Evolutionary conservation across 2,797 vertebrate species (phyloP).

Genomic region (Xiphorhynchus erythropygius): DNA sequence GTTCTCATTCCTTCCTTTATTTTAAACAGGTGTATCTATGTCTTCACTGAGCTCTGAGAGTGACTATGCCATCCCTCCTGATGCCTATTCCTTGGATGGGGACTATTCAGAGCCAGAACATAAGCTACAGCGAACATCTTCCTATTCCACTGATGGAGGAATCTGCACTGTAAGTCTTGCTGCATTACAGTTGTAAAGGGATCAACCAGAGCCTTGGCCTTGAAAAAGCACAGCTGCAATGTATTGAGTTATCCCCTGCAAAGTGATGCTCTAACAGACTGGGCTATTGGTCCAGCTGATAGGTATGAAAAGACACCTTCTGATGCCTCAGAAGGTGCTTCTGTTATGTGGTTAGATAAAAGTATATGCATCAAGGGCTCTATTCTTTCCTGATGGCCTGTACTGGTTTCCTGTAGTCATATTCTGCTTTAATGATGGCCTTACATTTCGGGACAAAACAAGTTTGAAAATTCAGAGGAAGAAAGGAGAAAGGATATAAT

Average conservation of each 20-base stretch:
- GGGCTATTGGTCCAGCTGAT: background rate
- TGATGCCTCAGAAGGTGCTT: background rate
- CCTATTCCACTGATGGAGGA: slow-evolving; percentile 87
- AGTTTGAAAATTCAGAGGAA: background rate
- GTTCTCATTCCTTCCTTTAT: background rate
- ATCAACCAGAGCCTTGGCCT: background rate
- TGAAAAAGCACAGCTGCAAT: background rate
- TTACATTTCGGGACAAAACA: background rate
- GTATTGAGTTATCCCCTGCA: background rate
- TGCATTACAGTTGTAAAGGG: background rate
- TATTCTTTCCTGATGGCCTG: background rate
- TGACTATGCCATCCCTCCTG: slow-evolving; percentile 95
- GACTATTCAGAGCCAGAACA: slow-evolving; percentile 95
- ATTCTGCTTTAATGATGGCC: background rate
- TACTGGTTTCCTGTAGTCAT: background rate
- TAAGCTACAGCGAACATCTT: slow-evolving; percentile 92
- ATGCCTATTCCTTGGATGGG: slow-evolving; percentile 91
- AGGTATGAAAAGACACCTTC: background rate
- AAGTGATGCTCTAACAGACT: background rate
- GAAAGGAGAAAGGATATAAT: background rate
- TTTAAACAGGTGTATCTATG: slow-evolving; percentile 87
- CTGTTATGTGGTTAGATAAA: background rate
- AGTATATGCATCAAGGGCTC: background rate
- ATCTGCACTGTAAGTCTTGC: slow-evolving; percentile 77
- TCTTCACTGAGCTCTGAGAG: slow-evolving; percentile 95